Conservation (phyloP, 1,140 invertebrate genomes). For the Cherax destructor region DNA sequence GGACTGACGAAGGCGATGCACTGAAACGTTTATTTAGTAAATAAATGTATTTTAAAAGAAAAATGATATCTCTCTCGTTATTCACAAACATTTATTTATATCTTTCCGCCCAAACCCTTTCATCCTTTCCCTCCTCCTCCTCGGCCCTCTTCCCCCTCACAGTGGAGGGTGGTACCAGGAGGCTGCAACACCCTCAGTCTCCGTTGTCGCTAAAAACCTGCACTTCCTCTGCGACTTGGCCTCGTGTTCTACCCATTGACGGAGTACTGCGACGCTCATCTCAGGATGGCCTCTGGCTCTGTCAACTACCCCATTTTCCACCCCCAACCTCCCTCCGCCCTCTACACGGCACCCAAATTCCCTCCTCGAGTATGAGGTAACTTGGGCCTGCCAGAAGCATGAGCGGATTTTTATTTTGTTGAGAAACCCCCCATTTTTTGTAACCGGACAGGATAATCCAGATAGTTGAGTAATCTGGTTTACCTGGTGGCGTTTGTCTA, state of each 20-base stretch:
- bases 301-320: background rate
- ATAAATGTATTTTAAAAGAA: too few species aligned
- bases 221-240: background rate
- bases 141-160: background rate
- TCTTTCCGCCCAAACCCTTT: background rate
- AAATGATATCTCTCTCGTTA: too few species aligned
- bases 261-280: background rate
- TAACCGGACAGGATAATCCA: too few species aligned
- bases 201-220: background rate
- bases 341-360: background rate
- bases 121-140: too few species aligned
- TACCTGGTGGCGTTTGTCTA: too few species aligned
- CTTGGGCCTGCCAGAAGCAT: too few species aligned
- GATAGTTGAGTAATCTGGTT: too few species aligned
- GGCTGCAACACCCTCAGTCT: background rate
- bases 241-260: background rate
- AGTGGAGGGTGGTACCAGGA: background rate
- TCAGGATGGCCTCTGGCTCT: conserved; percentile 1
- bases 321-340: background rate
- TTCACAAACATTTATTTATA: background rate
- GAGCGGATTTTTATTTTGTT: too few species aligned
- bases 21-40: too few species aligned
- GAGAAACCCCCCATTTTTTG: too few species aligned
- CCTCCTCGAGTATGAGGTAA: conserved; percentile 6
- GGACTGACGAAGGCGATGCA: too few species aligned